Evolutionary conservation across 2,113 vertebrate genomes (phyloP), one percentile per base, ranked within the genome.

Genomic region (Callithrix jacchus): DNA sequence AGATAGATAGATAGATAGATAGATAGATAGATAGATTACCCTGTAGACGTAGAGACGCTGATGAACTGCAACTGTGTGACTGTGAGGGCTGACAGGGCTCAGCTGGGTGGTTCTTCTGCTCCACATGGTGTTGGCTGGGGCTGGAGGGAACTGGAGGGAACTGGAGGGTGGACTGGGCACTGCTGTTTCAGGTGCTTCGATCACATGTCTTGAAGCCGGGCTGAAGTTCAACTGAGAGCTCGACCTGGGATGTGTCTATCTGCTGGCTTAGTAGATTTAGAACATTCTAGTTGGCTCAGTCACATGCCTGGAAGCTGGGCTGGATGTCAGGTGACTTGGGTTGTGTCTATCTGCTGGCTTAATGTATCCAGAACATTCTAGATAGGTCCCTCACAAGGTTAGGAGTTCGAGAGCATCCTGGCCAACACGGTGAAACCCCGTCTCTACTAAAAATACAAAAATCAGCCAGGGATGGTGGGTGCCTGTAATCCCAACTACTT

Each of bases 51-150:
- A 12, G 27, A 3, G 35, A 35, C 18, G 1, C 8, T 1, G 3
- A 2, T 10, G 37, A 10, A 6, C 37, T 16, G 37, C 5, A 0
- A 27, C 3, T 4, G 80, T 52, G 13, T 23, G 40, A 12, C 40
- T 93, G 64, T 25, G 52, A 61, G 49, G 2, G 14, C 16, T 13
- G 16, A 11, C 11, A 17, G 49, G 8, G 14, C 40, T 40, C 16
- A 20, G 2, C 13, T 5, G 21, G 52, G 35, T 0, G 6, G 21
- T 13, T 16, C 52, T 25, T 58, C 49, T 5, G 37, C 5, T 45
- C 30, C 4, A 2, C 3, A 0, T 1, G 0, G 37, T 20, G 5
- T 30, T 14, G 1, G 12, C 23, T 13, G 23, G 25, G 4, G 35
- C 16, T n/a, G 32, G 2, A 16, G 49, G 12, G 61, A 21, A 23